phyloP scores from a whole-genome alignment of 2,888 invertebrate genomes.

The Platycheirus rosarum region DNA sequence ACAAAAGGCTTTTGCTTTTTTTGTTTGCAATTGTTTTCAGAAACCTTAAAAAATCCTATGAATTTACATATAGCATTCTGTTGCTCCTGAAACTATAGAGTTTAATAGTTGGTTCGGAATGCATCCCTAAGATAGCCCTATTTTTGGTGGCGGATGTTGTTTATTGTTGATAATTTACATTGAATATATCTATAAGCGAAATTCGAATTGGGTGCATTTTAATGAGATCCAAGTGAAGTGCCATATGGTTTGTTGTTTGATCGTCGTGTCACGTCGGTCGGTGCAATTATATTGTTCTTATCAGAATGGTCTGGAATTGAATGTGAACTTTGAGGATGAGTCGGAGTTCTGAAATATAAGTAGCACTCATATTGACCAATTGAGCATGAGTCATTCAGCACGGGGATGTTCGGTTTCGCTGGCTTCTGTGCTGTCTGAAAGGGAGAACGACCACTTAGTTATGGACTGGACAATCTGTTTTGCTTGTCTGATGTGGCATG shows the following conservation, averaged over 20 bases:
- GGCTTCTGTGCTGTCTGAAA: conserved; percentile 5
- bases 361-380: conserved; percentile 57
- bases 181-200: conserved; percentile 34
- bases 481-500: conserved; percentile 41
- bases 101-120: too few species aligned
- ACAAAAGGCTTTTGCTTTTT: too few species aligned
- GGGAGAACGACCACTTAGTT: background rate
- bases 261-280: conserved; percentile 25
- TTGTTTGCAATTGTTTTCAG: too few species aligned
- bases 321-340: conserved; percentile 45
- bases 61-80: too few species aligned
- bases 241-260: conserved; percentile 65
- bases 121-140: conserved; percentile 8
- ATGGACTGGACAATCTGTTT: conserved; percentile 47
- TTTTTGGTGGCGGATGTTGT: conserved; percentile 21
- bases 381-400: conserved; percentile 66
- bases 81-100: too few species aligned
- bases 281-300: conserved; percentile 64
- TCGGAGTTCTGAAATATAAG: background rate
- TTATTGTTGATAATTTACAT: conserved; percentile 64
- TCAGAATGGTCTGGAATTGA: conserved; percentile 43
- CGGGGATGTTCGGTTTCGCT: conserved; percentile 12
- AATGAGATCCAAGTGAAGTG: conserved; percentile 61
- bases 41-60: too few species aligned
- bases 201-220: conserved; percentile 69